Conservation (phyloP, 2,797 vertebrate species). For the Cuniculus paca region DNA sequence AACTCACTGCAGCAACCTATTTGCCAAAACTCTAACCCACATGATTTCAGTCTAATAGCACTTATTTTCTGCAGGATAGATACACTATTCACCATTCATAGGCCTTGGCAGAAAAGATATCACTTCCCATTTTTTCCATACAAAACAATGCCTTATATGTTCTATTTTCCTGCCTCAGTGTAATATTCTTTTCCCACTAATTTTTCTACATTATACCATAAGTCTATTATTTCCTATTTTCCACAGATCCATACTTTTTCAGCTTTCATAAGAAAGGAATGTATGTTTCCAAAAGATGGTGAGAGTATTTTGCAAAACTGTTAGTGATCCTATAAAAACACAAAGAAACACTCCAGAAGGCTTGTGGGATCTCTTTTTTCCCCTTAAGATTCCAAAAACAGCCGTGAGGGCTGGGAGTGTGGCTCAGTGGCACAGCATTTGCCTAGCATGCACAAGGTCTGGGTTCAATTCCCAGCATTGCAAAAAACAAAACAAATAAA, state of each 20-base stretch:
- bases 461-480: neutral
- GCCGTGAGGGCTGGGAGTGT: neutral
- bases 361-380: neutral
- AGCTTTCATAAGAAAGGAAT: slow-evolving; percentile 25
- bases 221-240: no score
- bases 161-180: neutral
- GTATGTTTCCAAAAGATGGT: neutral
- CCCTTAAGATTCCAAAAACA: neutral
- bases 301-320: slow-evolving; percentile 9
- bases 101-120: neutral
- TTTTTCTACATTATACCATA: slow-evolving; percentile 33
- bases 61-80: neutral
- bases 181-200: slow-evolving; percentile 11
- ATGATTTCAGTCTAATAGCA: slow-evolving; percentile 43
- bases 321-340: neutral
- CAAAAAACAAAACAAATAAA: neutral
- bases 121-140: neutral
- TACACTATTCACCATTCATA: slow-evolving; percentile 15
- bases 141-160: slow-evolving; percentile 56
- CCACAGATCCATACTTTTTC: neutral
- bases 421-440: neutral
- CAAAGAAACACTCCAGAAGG: slow-evolving; percentile 38
- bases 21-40: slow-evolving; percentile 49
- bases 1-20: neutral
- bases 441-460: neutral